These are phyloP conservation scores for Entelurus aequoreus DNA, from an alignment of 2,113 vertebrate species.

Conservation along the genomic window DNA sequence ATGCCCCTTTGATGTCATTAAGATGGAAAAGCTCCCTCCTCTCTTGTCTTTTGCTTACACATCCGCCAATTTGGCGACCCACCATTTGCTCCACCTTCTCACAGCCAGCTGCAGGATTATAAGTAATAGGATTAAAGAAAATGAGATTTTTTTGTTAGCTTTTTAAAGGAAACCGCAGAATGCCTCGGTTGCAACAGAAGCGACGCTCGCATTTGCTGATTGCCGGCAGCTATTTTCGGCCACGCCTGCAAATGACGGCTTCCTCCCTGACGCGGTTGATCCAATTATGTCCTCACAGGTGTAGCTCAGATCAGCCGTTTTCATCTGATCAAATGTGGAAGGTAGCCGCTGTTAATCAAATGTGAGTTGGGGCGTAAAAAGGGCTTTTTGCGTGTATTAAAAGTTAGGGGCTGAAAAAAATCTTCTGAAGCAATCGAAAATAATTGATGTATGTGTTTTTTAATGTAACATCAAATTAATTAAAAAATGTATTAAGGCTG, in stretches of 20 bases:
- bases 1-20: not conserved
- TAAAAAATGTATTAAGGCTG: too few species aligned
- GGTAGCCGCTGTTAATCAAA: too few species aligned
- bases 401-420: too few species aligned
- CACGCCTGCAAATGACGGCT: not conserved
- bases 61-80: not conserved
- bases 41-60: not conserved
- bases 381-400: not conserved
- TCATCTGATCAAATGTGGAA: not conserved
- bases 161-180: not conserved
- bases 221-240: slow-evolving; percentile 3
- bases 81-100: not conserved
- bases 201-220: slow-evolving; percentile 2
- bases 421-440: too few species aligned
- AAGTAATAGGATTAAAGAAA: slow-evolving; percentile 2
- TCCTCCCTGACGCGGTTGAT: not conserved
- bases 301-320: slow-evolving; percentile 1
- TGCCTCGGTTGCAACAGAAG: not conserved
- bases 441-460: too few species aligned
- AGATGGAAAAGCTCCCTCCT: not conserved
- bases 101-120: not conserved
- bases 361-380: not conserved
- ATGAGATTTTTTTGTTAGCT: slow-evolving; percentile 5
- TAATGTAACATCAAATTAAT: too few species aligned
- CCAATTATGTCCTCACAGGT: slow-evolving; percentile 7